Percentiles rank a stretch among this genome's conserved stretches.
Evolutionary conservation across 2,888 invertebrate genomes (phyloP).

Genomic region (Lysandra bellargus): DNA sequence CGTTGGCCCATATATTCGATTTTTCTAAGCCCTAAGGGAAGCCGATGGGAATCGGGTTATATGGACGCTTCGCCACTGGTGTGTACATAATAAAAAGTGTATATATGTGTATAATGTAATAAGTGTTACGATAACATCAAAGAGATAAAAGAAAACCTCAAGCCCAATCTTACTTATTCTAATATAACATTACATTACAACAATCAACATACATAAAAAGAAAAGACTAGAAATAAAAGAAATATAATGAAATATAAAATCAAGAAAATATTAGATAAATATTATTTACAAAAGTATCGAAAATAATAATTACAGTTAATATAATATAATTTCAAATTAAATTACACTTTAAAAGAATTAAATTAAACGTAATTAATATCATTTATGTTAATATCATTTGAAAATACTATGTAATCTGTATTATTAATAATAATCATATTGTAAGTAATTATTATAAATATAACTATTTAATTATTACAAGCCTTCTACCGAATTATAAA

Average conservation of each 20-base stretch:
- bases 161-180: neutral
- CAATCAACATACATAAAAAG: neutral
- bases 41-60: too few relatives aligned
- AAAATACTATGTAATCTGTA: neutral
- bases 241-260: slow-evolving; percentile 12
- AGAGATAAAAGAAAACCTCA: neutral
- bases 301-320: neutral
- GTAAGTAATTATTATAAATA: neutral
- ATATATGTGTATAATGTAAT: neutral
- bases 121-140: neutral
- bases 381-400: slow-evolving; percentile 10
- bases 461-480: neutral
- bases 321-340: neutral
- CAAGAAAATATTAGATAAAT: neutral
- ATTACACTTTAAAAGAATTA: neutral
- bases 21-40: too few relatives aligned
- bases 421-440: neutral
- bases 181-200: slow-evolving; percentile 5
- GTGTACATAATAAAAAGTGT: neutral
- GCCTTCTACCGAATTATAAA: neutral
- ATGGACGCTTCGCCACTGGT: too few relatives aligned
- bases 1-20: too few relatives aligned
- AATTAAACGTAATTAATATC: neutral
- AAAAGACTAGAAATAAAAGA: slow-evolving; percentile 17
- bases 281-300: neutral